Evolutionary conservation across 2,113 vertebrate species (phyloP).

Genomic region (Etheostoma cragini): DNA sequence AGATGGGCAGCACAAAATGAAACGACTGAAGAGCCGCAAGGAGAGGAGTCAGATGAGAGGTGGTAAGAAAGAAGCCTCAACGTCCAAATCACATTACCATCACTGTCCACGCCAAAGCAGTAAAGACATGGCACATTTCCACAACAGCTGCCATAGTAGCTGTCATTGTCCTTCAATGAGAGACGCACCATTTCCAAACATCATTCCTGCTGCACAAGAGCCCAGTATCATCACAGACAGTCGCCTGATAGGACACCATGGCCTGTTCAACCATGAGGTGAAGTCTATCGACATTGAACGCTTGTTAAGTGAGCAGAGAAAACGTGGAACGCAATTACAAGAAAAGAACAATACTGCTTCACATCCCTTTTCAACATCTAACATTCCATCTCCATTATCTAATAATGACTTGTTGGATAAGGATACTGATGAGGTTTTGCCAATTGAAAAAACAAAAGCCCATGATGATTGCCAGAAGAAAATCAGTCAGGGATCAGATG

Average conservation of each 20-base stretch:
- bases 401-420: slow-evolving; percentile 13
- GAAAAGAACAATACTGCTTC: slow-evolving; percentile 13
- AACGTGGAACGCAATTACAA: slow-evolving; percentile 13
- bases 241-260: slow-evolving; percentile 82
- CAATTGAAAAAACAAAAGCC: slow-evolving; percentile 10
- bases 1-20: slow-evolving; percentile 64
- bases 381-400: slow-evolving; percentile 6
- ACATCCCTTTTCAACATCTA: slow-evolving; percentile 11
- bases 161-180: slow-evolving; percentile 37
- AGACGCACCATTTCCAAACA: slow-evolving; percentile 43
- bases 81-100: slow-evolving; percentile 29
- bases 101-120: slow-evolving; percentile 25
- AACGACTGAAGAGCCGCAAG: slow-evolving; percentile 81
- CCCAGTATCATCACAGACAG: slow-evolving; percentile 83
- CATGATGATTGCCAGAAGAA: slow-evolving; percentile 10
- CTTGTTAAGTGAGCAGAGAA: slow-evolving; percentile 71
- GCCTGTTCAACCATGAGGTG: slow-evolving; percentile 86
- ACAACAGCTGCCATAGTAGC: slow-evolving; percentile 46
- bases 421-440: slow-evolving; percentile 13
- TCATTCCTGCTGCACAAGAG: slow-evolving; percentile 55
- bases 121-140: slow-evolving; percentile 34
- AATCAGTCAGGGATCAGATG: slow-evolving; percentile 36
- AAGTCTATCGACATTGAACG: slow-evolving; percentile 85
- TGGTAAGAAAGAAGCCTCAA: slow-evolving; percentile 35
- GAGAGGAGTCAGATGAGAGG: slow-evolving; percentile 74